Base-by-base conservation (phyloP, 2,797 vertebrate genomes). In the Mastacembelus armatus region DNA sequence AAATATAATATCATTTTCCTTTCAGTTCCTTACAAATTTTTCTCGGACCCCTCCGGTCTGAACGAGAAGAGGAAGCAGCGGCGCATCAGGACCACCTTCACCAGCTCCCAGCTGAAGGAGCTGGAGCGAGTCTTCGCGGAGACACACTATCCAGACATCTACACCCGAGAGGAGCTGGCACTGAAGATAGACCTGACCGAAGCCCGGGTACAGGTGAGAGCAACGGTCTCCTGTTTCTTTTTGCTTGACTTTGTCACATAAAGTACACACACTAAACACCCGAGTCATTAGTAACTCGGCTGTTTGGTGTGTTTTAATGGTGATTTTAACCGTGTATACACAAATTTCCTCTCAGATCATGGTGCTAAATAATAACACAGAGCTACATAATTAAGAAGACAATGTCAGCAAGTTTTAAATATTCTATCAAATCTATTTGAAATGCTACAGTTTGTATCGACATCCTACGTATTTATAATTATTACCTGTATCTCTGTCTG, bases 161-260 rank as follows among this genome's bases (percentile, higher is more conserved):
- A 99, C 92, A 98, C 97, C 5, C 91, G 97, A 0, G 97, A 99
- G 85, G 97, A 99, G 83, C 93, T 98, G 79, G 97, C 97, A 0
- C 95, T 98, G 62, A 98, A 98, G 86, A 99, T 99, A 27, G 97
- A 98, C 86, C 95, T 99, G 78, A 99, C 97, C 0, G 97, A 99
- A 79, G 97, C 97, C 39, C 88, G 97, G 1, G 97, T 99, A 10
- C 97, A 98, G 96, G 97, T 98, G 77, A 66, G 92, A 59, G 36
- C n/a, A 24, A 0, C 10, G 26, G 2, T 2, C 10, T 15, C 48
- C 71, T 16, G 16, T 15, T 7, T 42, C n/a, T 19, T 18, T n/a
- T n/a, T 15, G 19, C n/a, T 11, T 30, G 19, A 38, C 3, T 3
- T 43, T 10, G 44, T 10, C 4, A 11, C 35, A 36, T 16, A 16